Conservation (phyloP, 1,140 invertebrate genomes). For the Eubasilissa regina region DNA sequence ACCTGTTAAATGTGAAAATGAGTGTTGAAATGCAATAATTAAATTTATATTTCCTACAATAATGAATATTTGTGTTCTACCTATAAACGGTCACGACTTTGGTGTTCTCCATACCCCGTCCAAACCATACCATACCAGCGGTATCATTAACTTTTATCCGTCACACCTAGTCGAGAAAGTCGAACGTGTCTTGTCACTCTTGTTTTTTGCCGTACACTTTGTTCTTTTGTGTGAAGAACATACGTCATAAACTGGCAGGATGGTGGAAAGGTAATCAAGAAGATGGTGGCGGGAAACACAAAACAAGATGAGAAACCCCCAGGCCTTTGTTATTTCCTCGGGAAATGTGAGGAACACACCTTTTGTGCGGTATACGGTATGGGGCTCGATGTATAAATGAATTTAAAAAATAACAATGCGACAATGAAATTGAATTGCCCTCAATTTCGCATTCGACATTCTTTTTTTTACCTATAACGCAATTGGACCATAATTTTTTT, state of each 20-base stretch:
- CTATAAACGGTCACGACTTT: too few relatives aligned
- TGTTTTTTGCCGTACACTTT: slow-evolving; percentile 17
- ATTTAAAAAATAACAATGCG: slow-evolving; percentile 42
- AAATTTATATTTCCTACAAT: too few relatives aligned
- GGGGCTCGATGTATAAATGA: slow-evolving; percentile 18
- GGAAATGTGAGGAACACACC: slow-evolving; percentile 5
- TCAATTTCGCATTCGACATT: slow-evolving; percentile 20
- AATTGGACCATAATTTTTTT: slow-evolving; percentile 10
- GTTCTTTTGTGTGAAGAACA: slow-evolving; percentile 25
- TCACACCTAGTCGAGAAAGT: too few relatives aligned
- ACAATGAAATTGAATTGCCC: slow-evolving; percentile 26
- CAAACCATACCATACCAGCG: too few relatives aligned
- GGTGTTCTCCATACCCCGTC: too few relatives aligned
- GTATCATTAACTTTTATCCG: too few relatives aligned
- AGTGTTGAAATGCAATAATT: too few relatives aligned
- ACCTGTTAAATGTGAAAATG: too few relatives aligned
- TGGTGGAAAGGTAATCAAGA: slow-evolving; percentile 40
- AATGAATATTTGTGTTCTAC: too few relatives aligned
- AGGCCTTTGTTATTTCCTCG: slow-evolving; percentile 13
- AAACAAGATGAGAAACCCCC: slow-evolving; percentile 36
- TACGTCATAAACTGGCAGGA: slow-evolving; percentile 43
- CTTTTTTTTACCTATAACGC: slow-evolving; percentile 14
- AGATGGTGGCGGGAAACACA: slow-evolving; percentile 24
- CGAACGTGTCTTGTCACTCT: neutral
- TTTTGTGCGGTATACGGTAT: neutral